Evolutionary conservation across 2,888 invertebrate genomes (phyloP).

Genomic region (Epicampocera succincta): DNA sequence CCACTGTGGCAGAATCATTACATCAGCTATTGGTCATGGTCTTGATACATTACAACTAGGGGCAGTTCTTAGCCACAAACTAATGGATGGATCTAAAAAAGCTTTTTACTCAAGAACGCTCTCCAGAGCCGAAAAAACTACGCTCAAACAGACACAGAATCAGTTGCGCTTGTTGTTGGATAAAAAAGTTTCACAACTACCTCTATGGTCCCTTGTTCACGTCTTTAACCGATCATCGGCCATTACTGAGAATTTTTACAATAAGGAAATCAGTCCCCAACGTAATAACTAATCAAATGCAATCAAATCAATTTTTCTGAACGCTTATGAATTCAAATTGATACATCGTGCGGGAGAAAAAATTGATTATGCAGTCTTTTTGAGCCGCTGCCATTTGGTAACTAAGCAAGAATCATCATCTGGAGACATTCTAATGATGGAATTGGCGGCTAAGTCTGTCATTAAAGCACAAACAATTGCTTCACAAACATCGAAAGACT

Average conservation of each 20-base stretch:
- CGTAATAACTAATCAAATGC: conserved; percentile 60
- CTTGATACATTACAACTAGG: not conserved
- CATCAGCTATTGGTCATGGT: not conserved
- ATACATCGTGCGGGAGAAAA: not conserved
- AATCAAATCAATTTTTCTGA: conserved; percentile 29
- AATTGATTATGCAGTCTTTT: not conserved
- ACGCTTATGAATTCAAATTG: not conserved
- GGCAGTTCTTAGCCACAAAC: not conserved
- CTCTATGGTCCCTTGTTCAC: no score
- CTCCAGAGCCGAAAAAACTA: no score
- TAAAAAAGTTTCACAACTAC: no score
- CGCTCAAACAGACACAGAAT: no score
- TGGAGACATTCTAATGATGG: no score
- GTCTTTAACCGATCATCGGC: conserved; percentile 48
- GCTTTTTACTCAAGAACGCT: no score
- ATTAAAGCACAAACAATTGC: no score
- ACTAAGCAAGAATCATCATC: no score
- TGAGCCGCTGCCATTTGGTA: not conserved
- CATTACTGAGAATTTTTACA: conserved; percentile 50
- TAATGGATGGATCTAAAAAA: no score
- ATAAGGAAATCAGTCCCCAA: conserved; percentile 50
- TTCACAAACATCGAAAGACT: no score
- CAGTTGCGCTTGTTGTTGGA: no score
- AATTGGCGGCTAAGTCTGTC: no score
- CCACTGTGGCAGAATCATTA: not conserved